Evolutionary conservation across 2,113 vertebrate species (phyloP).

Genomic region (Coryphaenoides rupestris): DNA sequence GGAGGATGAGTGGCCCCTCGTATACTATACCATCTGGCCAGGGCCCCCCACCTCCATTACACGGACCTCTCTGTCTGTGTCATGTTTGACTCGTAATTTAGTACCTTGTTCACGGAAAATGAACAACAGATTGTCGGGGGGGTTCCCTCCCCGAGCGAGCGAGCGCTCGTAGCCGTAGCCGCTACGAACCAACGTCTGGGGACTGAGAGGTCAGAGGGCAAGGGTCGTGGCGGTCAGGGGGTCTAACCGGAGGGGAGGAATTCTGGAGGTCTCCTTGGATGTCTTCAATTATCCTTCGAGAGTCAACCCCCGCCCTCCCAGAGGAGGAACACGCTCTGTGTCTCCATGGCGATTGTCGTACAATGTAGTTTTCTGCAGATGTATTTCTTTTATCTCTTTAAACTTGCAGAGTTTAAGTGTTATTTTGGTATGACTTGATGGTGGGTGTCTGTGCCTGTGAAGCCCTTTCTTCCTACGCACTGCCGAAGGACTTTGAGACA

Average conservation of each 20-base stretch:
- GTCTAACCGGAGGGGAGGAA: constrained; percentile 34
- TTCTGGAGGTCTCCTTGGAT: constrained; percentile 30
- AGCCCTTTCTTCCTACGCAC: too few relatives aligned
- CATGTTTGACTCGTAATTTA: constrained; percentile 45
- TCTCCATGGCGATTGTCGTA: constrained; percentile 11
- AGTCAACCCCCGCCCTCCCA: neutral
- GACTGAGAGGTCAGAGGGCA: too few relatives aligned
- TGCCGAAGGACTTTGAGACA: too few relatives aligned
- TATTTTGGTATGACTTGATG: too few relatives aligned
- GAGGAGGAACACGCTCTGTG: constrained; percentile 1
- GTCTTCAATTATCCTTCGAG: constrained; percentile 40
- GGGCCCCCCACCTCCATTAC: neutral
- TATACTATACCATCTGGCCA: neutral
- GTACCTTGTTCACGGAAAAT: constrained; percentile 49
- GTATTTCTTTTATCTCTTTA: too few relatives aligned
- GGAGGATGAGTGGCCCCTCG: constrained; percentile 33
- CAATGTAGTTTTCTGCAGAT: neutral
- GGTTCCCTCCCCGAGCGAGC: constrained; percentile 30
- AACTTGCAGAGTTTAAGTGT: too few relatives aligned
- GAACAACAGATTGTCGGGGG: constrained; percentile 32
- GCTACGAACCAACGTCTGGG: too few relatives aligned
- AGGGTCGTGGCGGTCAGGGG: constrained; percentile 35
- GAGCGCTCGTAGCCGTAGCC: too few relatives aligned
- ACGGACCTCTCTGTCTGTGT: neutral
- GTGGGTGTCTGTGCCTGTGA: too few relatives aligned